Conservation (phyloP, 1,140 invertebrate genomes). For the Drosophila ambigua region DNA sequence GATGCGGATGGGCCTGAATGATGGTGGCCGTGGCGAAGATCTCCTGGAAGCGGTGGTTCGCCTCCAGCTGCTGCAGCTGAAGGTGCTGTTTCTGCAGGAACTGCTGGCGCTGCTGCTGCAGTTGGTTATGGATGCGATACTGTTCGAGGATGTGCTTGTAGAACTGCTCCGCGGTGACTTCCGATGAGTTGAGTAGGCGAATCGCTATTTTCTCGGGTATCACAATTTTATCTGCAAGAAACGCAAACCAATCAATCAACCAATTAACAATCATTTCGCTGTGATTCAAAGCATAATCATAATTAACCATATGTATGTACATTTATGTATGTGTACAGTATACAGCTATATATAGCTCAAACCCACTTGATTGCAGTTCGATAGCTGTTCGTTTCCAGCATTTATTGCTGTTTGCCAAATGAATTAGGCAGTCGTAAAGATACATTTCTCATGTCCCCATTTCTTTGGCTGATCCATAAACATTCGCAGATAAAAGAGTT, state of each 20-base stretch:
- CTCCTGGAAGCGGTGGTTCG: slow-evolving; percentile 79
- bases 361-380: too few species aligned
- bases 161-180: slow-evolving; percentile 82
- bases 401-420: too few species aligned
- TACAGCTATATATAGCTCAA: too few species aligned
- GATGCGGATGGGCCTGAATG: slow-evolving; percentile 73
- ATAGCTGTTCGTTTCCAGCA: too few species aligned
- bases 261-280: too few species aligned
- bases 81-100: slow-evolving; percentile 76
- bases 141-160: slow-evolving; percentile 81
- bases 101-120: slow-evolving; percentile 75
- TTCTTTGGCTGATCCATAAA: too few species aligned
- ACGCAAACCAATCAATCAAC: not conserved
- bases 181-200: slow-evolving; percentile 79
- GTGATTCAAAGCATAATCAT: too few species aligned
- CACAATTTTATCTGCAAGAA: slow-evolving; percentile 82
- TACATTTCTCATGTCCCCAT: too few species aligned
- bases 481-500: too few species aligned
- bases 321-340: too few species aligned
- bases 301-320: too few species aligned
- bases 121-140: slow-evolving; percentile 75
- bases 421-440: too few species aligned
- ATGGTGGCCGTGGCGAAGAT: slow-evolving; percentile 80
- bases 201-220: slow-evolving; percentile 84
- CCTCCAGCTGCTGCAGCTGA: slow-evolving; percentile 77